Percentiles rank a stretch among this genome's conserved stretches.
These are phyloP conservation scores for Belonocnema kinseyi DNA, from an alignment of 1,140 invertebrate species.

Conservation along the genomic window DNA sequence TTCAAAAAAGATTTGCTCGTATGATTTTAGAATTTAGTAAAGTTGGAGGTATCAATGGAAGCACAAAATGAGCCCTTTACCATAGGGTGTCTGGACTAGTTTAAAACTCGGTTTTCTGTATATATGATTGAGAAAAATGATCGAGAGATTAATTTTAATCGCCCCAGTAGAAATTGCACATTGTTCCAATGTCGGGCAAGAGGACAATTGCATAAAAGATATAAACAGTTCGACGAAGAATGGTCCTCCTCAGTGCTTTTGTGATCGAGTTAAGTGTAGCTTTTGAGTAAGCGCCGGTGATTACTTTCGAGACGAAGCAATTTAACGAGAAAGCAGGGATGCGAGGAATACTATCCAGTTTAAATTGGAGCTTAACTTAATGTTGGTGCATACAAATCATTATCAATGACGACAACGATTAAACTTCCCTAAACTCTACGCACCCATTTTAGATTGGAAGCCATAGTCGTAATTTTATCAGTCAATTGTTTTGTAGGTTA, in stretches of 20 bases:
- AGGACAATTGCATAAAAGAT: constrained; percentile 16
- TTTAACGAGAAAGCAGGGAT: constrained; percentile 48
- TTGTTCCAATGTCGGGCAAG: neutral
- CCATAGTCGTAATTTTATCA: too few relatives aligned
- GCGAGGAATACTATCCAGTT: neutral
- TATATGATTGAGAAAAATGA: neutral
- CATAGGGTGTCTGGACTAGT: too few relatives aligned
- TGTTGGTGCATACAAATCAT: constrained; percentile 15
- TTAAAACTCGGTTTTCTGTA: neutral
- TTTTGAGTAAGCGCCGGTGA: constrained; percentile 54
- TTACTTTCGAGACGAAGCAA: constrained; percentile 53
- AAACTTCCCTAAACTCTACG: neutral
- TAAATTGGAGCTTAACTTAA: constrained; percentile 19
- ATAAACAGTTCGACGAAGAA: constrained; percentile 51
- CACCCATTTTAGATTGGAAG: too few relatives aligned
- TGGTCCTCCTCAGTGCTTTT: constrained; percentile 41
- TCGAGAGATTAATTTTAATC: neutral
- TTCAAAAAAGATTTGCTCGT: too few relatives aligned
- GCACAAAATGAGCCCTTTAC: too few relatives aligned
- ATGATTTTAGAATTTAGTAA: too few relatives aligned
- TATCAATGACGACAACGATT: constrained; percentile 7
- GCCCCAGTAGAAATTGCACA: neutral
- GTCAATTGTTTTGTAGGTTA: too few relatives aligned
- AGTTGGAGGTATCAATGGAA: too few relatives aligned
- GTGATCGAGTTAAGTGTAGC: constrained; percentile 51